Evolutionary conservation across 2,113 vertebrate genomes (phyloP), one percentile per base, ranked within the genome.

Genomic region (Nesogale talazaci): DNA sequence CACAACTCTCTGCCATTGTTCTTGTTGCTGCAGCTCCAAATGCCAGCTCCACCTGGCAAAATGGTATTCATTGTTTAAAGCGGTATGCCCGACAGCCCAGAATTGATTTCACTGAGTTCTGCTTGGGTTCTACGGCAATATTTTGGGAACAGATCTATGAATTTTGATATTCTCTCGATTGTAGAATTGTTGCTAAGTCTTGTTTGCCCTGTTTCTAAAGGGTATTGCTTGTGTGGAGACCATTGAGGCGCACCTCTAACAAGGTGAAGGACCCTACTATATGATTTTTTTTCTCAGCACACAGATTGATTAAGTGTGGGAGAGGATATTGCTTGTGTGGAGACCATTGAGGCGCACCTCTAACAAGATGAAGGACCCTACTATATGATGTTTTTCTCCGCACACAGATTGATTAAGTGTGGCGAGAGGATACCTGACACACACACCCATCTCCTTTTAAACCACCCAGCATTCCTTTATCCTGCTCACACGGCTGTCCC

Each of bases 41-140:
- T 46, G 34, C 59, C 70, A 90, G 40, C 79, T 70, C 59, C 52
- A 86, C 70, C 94, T 95, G 90, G 88, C 20, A 83, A 88, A 83
- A 42, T 1, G 31, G 10, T 29, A 25, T 38, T 52, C 36, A 90
- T 92, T 93, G 79, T 96, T 94, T 78, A 79, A 75, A 59, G 14
- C 29, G 88, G 82, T 56, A n/a, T 29, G 61, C 70, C 79, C 88
- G 75, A 90, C 87, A 92, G 79, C 91, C 91, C 14, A 79, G 63
- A 92, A 88, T 38, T 63, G n/a, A 75, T 89, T 92, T 91, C 38
- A 82, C 17, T 38, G 36, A 83, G 61, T 27, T 83, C 85, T 92
- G 46, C 88, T 34, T 27, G 20, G 63, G 56, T 1, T 0, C 23
- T 63, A 63, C 6, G 36, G 74, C 22, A 36, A 65, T n/a, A 5